Conservation (phyloP, 1,140 invertebrate genomes). For the Drosophila lowei region DNA sequence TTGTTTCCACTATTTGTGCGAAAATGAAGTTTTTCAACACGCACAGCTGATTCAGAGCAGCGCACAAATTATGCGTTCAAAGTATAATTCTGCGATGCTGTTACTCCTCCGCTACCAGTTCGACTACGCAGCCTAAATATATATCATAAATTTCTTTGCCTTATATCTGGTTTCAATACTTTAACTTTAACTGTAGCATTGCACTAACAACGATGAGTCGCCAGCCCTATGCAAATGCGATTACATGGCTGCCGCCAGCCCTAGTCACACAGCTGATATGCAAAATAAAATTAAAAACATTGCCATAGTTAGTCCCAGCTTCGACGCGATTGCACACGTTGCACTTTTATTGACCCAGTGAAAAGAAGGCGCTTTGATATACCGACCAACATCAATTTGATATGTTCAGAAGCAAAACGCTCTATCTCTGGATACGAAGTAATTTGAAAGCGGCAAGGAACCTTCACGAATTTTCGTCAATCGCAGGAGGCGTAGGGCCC, state of each 20-base stretch:
- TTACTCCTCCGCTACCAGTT: background rate
- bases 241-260: constrained; percentile 5
- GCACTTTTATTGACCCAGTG: constrained; percentile 42
- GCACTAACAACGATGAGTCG: too few relatives aligned
- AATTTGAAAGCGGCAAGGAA: constrained; percentile 39
- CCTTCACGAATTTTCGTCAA: constrained; percentile 20
- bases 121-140: too few relatives aligned
- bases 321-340: constrained; percentile 47
- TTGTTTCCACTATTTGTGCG: too few relatives aligned
- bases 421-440: constrained; percentile 60
- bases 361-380: constrained; percentile 8
- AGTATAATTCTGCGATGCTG: background rate
- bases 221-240: background rate
- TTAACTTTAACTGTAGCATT: too few relatives aligned
- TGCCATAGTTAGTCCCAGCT: constrained; percentile 3
- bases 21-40: too few relatives aligned
- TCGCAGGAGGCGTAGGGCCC: background rate
- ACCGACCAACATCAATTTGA: constrained; percentile 28
- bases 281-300: constrained; percentile 43
- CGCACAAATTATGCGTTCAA: too few relatives aligned
- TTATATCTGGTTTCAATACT: too few relatives aligned
- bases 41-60: too few relatives aligned
- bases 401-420: constrained; percentile 62
- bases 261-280: constrained; percentile 29
- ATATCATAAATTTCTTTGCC: too few relatives aligned